Evolutionary conservation across 2,797 vertebrate genomes (phyloP), one percentile per base, ranked within the genome.

Genomic region (Amniataba percoides): DNA sequence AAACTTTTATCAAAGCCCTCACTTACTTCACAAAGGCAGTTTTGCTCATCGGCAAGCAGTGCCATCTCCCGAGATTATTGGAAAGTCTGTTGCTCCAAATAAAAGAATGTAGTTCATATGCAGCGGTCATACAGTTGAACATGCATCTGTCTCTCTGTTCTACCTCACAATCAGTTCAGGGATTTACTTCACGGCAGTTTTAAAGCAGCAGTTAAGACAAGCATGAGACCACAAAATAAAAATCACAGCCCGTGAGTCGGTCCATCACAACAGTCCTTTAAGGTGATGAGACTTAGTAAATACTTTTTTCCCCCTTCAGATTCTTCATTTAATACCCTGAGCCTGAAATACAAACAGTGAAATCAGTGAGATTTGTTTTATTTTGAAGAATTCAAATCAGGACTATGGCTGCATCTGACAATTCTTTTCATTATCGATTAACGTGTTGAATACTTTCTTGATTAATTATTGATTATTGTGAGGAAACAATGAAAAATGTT

Each of bases 1-100:
- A 86, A 88, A 90, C 77, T 87, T 89, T 89, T 87, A 90, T 89
- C 89, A 88, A 78, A 86, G 85, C 69, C 13, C 21, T 39, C 64
- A 80, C 68, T 88, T 72, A 68, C 73, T 88, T 81, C 80, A 51
- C 63, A 71, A 83, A 82, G 58, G 81, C 55, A 62, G 65, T 60
- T 82, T 81, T 81, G 73, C 80, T 92, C 83, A 88, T 82, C 53
- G 53, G 85, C 74, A 86, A 58, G 74, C 86, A 71, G 81, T 62
- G 72, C 65, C 52, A 74, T 88, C 79, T 87, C 72, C 27, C 23
- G 60, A 85, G 77, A 85, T 85, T 77, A 85, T 49, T 70, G 61
- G 62, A 74, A 78, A 69, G 76, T 72, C 59, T 84, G 81, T 71
- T 66, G 58, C 71, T 83, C 43, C 78, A 19, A 75, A 73, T 72